Evolutionary conservation across 2,888 invertebrate genomes (phyloP).

Genomic region (Octodonta nipae): DNA sequence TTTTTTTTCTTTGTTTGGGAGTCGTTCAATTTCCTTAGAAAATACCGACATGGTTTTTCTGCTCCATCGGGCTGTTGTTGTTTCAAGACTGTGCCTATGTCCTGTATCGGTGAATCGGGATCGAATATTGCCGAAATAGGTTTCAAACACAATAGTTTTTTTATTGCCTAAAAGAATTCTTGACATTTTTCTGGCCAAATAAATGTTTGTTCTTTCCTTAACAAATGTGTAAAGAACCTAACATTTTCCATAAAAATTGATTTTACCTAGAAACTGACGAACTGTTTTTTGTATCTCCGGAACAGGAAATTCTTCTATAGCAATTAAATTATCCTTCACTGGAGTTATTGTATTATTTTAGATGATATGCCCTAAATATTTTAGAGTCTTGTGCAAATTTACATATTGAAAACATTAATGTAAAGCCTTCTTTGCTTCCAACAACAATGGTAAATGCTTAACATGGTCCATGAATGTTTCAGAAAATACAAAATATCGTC

Average conservation of each 20-base stretch:
- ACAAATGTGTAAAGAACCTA: neutral
- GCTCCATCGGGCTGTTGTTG: neutral
- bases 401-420: neutral
- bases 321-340: neutral
- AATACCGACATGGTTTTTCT: too few species aligned
- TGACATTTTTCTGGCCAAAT: neutral
- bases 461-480: neutral
- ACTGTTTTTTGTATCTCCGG: neutral
- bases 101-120: neutral
- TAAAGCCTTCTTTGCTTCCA: neutral
- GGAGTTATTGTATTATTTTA: neutral
- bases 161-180: neutral
- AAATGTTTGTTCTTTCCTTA: neutral
- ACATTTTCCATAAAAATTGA: neutral
- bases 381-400: neutral
- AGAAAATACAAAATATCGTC: neutral
- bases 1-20: neutral
- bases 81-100: neutral
- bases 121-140: neutral
- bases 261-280: neutral
- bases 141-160: neutral
- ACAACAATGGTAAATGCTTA: neutral
- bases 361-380: neutral
- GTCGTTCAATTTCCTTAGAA: neutral
- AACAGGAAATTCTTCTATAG: neutral